phyloP scores from a whole-genome alignment of 1,140 invertebrate genomes.

The Delia radicum region DNA sequence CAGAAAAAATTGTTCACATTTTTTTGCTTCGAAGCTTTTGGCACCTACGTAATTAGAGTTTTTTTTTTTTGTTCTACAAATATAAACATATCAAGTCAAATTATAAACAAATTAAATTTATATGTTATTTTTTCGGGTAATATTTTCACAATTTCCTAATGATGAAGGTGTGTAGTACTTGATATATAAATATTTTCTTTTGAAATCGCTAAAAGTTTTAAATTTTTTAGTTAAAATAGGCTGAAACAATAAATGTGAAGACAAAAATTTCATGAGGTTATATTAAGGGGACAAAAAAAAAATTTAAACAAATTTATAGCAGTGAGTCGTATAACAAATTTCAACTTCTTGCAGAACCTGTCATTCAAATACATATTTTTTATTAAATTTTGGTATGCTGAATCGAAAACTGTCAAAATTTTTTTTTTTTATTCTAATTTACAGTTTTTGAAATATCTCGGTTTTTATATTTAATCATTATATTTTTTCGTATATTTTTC shows the following conservation, averaged over 20 bases:
- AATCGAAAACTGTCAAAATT: no score
- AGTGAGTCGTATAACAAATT: background rate
- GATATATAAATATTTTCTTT: constrained; percentile 10
- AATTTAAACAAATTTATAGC: background rate
- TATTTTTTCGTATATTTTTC: no score
- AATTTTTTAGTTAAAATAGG: background rate
- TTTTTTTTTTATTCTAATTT: no score
- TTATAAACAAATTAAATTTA: constrained; percentile 30
- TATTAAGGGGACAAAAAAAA: constrained; percentile 25
- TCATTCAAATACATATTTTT: no score
- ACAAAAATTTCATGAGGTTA: constrained; percentile 27
- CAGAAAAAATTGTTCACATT: background rate
- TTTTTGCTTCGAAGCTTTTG: constrained; percentile 5
- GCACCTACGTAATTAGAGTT: constrained; percentile 15
- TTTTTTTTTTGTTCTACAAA: constrained; percentile 13
- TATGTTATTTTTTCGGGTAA: constrained; percentile 9
- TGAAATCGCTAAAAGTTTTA: background rate
- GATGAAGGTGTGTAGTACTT: constrained; percentile 1
- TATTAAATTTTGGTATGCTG: no score
- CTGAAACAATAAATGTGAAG: background rate
- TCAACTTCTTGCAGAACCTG: no score
- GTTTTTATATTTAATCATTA: no score
- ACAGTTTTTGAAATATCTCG: no score
- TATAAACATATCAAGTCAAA: constrained; percentile 24
- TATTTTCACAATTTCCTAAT: constrained; percentile 14